Evolutionary conservation across 1,140 invertebrate genomes (phyloP).

Genomic region (Apis florea): DNA sequence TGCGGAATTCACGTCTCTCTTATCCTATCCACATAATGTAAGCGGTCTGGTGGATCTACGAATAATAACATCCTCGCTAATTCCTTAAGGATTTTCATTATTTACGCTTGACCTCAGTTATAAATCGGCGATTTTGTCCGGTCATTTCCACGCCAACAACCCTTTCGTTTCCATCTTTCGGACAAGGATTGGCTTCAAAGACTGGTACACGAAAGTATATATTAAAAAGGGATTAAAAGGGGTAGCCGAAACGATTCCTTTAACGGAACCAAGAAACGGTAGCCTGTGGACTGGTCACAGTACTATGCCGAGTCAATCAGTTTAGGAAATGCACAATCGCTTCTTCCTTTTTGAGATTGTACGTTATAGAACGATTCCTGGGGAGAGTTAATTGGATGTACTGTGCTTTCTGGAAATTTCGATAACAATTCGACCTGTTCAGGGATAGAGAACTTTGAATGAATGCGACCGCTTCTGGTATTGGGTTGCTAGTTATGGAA

Average conservation of each 20-base stretch:
- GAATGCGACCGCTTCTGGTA: neutral
- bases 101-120: neutral
- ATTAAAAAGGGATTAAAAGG: constrained; percentile 9
- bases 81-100: constrained; percentile 26
- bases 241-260: neutral
- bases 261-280: neutral
- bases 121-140: constrained; percentile 12
- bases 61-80: constrained; percentile 20
- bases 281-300: neutral
- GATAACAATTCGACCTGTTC: neutral
- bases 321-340: neutral
- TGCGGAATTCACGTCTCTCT: neutral
- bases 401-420: neutral
- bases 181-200: neutral
- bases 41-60: neutral
- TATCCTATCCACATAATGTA: neutral
- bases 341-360: no score
- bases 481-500: no score
- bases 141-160: neutral
- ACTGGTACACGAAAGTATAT: constrained; percentile 27
- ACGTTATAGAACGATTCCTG: neutral
- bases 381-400: neutral
- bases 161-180: constrained; percentile 4
- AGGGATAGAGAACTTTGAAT: neutral
- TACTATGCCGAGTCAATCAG: neutral